phyloP scores from a whole-genome alignment of 2,797 vertebrate genomes.

The Poecile montanus region DNA sequence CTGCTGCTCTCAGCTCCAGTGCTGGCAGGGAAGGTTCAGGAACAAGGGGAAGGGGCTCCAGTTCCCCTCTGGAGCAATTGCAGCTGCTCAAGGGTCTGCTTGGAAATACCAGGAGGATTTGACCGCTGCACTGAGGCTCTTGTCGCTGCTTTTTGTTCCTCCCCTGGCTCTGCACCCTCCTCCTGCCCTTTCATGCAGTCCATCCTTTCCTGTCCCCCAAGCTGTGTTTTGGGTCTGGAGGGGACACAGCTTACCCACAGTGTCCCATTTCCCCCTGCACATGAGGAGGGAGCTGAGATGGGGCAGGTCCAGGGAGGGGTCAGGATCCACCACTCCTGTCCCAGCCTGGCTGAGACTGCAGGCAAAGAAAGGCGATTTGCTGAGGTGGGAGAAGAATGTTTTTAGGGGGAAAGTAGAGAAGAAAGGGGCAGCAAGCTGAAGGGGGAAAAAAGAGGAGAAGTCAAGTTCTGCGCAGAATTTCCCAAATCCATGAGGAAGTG shows the following conservation, averaged over 20 bases:
- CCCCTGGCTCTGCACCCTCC: not conserved
- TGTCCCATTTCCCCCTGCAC: not conserved
- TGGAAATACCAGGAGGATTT: accelerated
- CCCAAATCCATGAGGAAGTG: not conserved
- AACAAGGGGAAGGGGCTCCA: not conserved
- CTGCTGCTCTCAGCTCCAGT: not conserved
- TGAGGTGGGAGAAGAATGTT: not conserved
- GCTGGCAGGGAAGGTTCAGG: not conserved
- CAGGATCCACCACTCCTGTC: not conserved
- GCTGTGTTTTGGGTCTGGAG: accelerated
- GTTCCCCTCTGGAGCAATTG: not conserved
- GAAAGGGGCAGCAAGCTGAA: not conserved
- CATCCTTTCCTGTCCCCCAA: not conserved
- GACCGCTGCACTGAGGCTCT: not conserved
- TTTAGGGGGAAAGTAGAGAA: too few relatives aligned
- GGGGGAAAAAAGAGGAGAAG: accelerated
- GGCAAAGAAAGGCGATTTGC: not conserved
- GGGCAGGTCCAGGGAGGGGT: not conserved
- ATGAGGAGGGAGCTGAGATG: not conserved
- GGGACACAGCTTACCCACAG: not conserved
- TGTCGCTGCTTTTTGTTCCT: not conserved
- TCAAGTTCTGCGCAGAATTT: not conserved
- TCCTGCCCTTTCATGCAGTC: not conserved
- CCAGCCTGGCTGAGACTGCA: not conserved
- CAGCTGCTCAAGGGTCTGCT: not conserved